A percentile compares a stretch with the other conserved stretches of the same genome.
Conservation (phyloP, 2,888 invertebrate species). For the Parochlus steinenii region DNA sequence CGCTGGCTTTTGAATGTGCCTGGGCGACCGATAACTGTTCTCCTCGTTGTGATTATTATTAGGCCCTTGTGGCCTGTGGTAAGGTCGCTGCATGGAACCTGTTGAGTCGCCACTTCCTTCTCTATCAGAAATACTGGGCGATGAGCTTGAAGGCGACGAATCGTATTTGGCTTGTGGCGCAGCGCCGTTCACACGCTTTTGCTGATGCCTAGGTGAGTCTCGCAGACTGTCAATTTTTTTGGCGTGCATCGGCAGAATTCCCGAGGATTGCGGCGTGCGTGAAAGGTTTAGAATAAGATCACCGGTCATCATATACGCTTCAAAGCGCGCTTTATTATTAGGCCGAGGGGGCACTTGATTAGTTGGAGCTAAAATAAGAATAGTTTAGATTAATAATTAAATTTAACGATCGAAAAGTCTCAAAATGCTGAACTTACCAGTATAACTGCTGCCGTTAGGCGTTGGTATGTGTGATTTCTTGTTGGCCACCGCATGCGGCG, state of each 20-base stretch:
- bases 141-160: conserved; percentile 28
- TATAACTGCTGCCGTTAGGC: conserved; percentile 20
- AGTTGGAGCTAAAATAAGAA: too few relatives aligned
- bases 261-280: conserved; percentile 52
- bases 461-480: conserved; percentile 26
- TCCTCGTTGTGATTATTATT: too few relatives aligned
- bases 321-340: conserved; percentile 40
- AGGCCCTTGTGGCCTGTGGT: too few relatives aligned
- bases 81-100: not conserved
- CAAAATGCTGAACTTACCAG: too few relatives aligned
- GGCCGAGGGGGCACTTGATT: not conserved
- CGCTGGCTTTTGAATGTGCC: too few relatives aligned
- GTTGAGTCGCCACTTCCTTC: conserved; percentile 16
- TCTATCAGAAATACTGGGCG: conserved; percentile 22
- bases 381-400: too few relatives aligned
- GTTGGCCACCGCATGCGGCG: conserved; percentile 21
- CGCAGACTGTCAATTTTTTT: conserved; percentile 31
- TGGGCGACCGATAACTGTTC: too few relatives aligned
- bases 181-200: conserved; percentile 23
- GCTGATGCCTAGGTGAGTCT: conserved; percentile 22
- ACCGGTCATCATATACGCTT: conserved; percentile 96
- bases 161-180: conserved; percentile 31
- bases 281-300: conserved; percentile 89
- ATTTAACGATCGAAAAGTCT: too few relatives aligned
- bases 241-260: conserved; percentile 36